Evolutionary conservation across 2,113 vertebrate genomes (phyloP), one percentile per base, ranked within the genome.

Genomic region (Austrofundulus limnaeus): DNA sequence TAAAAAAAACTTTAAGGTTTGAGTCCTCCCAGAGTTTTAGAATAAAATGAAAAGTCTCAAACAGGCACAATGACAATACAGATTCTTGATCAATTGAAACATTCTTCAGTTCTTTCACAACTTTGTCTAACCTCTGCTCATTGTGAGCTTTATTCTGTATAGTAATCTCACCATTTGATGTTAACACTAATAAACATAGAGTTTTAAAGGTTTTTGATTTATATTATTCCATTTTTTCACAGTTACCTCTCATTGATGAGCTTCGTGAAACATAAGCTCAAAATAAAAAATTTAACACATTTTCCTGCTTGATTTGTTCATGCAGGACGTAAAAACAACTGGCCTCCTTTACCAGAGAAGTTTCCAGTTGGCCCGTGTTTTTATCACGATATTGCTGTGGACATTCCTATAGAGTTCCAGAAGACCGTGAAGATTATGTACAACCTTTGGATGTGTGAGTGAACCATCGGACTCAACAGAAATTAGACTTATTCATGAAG

Each of bases 351-450:
- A 77, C 96, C 96, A 65, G 93, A 93, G 81, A 97, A 94, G 90
- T 96, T 98, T 83, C 96, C 97, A 0, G 93, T 97, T 16, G 96
- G 97, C 42, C 97, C 95, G 0, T 99, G 97, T 92, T 98, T 99
- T 88, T 98, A 98, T 77, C 96, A 98, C 58, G 96, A 99, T 64
- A 96, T 99, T 62, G 94, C 96, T 5, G 96, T 98, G 86, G 96
- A 98, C 83, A 99, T 98, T 83, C 96, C 97, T 66, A 91, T 98
- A 78, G 96, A 99, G 88, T 99, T 95, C 80, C 96, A 99, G 91
- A 99, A 98, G 90, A 98, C 96, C 17, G 94, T 99, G 80, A 99
- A 98, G 90, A 97, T 98, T 87, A 98, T 98, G 95, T 98, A 99
- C 89, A 98, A 98, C 85, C 90, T 99, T 49, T 99, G 96, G 96